phyloP scores from a whole-genome alignment of 1,140 invertebrate genomes.

The Lepidurus apus region DNA sequence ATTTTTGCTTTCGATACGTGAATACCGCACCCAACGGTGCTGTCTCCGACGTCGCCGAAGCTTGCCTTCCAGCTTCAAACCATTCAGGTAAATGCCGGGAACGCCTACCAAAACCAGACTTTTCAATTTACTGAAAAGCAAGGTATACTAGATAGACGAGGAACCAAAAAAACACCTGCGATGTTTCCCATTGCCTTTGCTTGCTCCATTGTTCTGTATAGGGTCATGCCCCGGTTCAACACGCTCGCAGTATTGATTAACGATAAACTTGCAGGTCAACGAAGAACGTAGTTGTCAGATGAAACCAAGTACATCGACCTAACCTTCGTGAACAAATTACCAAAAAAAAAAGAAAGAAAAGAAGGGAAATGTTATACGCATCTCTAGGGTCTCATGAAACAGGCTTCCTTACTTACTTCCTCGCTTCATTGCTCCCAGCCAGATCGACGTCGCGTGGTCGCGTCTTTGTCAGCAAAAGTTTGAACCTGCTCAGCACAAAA shows the following conservation, averaged over 20 bases:
- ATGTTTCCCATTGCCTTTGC: background rate
- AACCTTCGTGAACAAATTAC: slow-evolving; percentile 6
- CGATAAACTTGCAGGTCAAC: slow-evolving; percentile 21
- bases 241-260: slow-evolving; percentile 4
- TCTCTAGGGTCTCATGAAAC: background rate
- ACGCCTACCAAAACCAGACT: background rate
- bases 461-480: background rate
- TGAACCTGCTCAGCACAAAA: background rate
- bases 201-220: background rate
- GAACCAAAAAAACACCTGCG: background rate
- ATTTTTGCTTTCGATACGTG: slow-evolving; percentile 39
- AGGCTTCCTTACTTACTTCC: slow-evolving; percentile 8
- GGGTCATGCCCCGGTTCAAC: background rate
- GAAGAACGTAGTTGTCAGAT: slow-evolving; percentile 8
- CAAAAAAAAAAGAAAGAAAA: background rate
- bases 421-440: background rate
- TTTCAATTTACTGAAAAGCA: background rate
- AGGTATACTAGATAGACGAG: background rate
- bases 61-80: slow-evolving; percentile 27
- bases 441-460: background rate
- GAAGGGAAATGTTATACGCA: background rate
- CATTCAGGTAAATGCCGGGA: background rate
- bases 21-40: slow-evolving; percentile 37
- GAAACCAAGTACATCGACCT: slow-evolving; percentile 10
- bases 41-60: slow-evolving; percentile 36